Conservation (phyloP, 2,113 vertebrate species). For the Chaetorhynchus papuensis region DNA sequence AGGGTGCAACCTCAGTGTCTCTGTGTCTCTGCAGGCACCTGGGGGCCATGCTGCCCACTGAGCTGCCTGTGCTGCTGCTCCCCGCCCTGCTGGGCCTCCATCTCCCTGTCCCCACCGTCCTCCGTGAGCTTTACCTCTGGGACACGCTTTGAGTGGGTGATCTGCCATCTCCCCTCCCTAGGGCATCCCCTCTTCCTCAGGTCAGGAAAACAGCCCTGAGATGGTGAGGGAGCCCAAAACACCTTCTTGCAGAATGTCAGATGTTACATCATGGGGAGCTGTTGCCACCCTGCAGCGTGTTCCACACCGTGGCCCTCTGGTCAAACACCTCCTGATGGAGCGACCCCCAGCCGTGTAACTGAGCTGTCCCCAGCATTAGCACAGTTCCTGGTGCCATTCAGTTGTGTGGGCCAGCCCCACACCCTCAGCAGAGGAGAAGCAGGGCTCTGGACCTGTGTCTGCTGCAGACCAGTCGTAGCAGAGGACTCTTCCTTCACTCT, state of each 20-base stretch:
- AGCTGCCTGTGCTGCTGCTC: not conserved
- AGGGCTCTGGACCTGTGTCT: not conserved
- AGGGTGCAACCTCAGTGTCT: accelerated
- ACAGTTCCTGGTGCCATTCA: not conserved
- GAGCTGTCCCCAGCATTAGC: not conserved
- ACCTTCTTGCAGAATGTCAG: not conserved
- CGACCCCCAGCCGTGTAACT: not conserved
- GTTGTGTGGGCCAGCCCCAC: not conserved
- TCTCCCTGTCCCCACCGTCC: not conserved
- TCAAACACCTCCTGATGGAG: not conserved
- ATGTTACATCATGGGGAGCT: not conserved
- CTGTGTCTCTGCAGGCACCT: not conserved
- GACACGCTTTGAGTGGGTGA: not conserved
- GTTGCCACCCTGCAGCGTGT: not conserved
- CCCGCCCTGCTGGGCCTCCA: accelerated
- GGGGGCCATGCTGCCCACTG: not conserved
- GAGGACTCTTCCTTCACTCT: not conserved
- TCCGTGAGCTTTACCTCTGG: not conserved
- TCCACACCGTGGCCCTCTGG: not conserved
- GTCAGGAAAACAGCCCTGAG: not conserved
- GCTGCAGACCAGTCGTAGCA: not conserved
- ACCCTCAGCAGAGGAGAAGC: not conserved
- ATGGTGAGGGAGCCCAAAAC: not conserved
- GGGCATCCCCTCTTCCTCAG: not conserved
- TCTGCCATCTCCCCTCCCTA: not conserved